These are phyloP conservation scores for Crotalus horridus DNA, from an alignment of 2,113 vertebrate species.

Conservation along the genomic window DNA sequence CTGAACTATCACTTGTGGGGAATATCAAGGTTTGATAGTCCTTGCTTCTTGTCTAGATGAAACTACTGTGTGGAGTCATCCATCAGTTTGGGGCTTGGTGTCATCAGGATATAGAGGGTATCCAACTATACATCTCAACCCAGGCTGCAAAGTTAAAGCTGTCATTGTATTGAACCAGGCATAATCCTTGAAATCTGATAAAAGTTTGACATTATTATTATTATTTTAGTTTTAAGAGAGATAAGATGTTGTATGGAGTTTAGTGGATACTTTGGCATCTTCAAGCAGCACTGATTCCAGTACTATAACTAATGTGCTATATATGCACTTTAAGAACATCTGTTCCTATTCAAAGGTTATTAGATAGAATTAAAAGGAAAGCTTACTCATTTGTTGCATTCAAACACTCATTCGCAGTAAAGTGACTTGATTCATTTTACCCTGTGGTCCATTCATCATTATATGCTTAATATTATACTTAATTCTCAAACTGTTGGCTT, in stretches of 20 bases:
- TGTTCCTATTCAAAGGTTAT: background rate
- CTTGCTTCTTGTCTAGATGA: background rate
- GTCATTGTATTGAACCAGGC: background rate
- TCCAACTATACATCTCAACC: background rate
- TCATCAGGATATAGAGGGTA: background rate
- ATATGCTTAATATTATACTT: background rate
- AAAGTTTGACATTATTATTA: background rate
- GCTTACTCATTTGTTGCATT: background rate
- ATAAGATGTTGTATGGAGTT: background rate
- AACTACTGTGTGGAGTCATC: background rate
- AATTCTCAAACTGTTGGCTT: background rate
- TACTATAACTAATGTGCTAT: background rate
- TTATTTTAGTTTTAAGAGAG: background rate
- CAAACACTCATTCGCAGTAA: background rate
- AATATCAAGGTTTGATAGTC: background rate
- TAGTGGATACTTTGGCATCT: background rate
- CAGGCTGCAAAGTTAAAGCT: background rate
- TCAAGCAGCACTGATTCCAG: background rate
- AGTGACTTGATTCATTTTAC: background rate
- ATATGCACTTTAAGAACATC: background rate
- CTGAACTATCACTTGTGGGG: background rate
- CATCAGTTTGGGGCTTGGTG: background rate
- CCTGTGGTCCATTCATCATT: background rate
- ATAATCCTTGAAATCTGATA: background rate
- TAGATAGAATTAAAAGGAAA: background rate